A percentile compares a stretch with the other conserved stretches of the same genome.
These are phyloP conservation scores for Anniella stebbinsi DNA, from an alignment of 2,797 vertebrate species.

Conservation along the genomic window DNA sequence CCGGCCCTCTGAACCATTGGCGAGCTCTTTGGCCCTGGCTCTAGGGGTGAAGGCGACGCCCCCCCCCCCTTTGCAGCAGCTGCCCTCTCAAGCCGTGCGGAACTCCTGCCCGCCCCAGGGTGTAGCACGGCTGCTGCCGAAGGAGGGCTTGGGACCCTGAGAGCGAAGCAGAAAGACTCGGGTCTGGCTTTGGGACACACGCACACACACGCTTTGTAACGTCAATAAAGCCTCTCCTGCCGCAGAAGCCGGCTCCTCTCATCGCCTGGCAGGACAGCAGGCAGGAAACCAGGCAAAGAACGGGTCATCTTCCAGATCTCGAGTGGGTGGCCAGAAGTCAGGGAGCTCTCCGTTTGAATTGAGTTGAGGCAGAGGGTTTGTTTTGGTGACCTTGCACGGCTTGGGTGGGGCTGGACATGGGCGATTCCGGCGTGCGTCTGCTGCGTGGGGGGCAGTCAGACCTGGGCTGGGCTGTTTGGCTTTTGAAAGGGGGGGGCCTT, in stretches of 20 bases:
- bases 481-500: fast-evolving
- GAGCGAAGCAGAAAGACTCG: fast-evolving
- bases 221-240: slow-evolving; percentile 67
- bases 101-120: background rate
- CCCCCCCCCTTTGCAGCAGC: slow-evolving; percentile 13
- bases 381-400: background rate
- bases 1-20: background rate
- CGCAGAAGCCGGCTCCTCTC: background rate
- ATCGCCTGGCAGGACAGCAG: background rate
- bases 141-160: background rate
- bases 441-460: background rate
- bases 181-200: background rate
- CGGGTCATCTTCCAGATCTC: background rate
- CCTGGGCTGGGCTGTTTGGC: fast-evolving
- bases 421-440: background rate
- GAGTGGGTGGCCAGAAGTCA: too few species aligned
- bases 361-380: background rate
- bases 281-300: background rate
- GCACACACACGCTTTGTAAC: background rate
- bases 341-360: too few species aligned
- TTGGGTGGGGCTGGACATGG: background rate
- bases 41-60: background rate
- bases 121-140: fast-evolving
- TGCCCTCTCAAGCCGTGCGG: background rate
- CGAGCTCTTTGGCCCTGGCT: background rate